Conservation (phyloP, 2,888 invertebrate species). For the Chymomyza fuscimana region DNA sequence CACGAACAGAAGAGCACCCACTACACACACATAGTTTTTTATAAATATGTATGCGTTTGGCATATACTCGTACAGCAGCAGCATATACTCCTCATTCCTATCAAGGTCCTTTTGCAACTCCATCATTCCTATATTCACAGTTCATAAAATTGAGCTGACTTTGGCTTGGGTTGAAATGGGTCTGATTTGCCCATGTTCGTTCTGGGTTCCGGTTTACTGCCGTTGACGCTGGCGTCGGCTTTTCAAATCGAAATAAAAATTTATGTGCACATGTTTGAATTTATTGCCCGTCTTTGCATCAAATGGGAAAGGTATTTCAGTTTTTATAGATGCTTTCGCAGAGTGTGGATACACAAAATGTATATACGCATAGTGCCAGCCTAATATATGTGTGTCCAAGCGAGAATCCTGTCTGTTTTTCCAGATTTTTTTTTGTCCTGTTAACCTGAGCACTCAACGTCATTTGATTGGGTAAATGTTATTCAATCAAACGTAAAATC, state of each 20-base stretch:
- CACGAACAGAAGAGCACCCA: constrained; percentile 25
- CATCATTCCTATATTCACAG: constrained; percentile 62
- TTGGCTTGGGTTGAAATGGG: neutral
- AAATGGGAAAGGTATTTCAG: neutral
- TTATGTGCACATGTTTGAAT: constrained; percentile 74
- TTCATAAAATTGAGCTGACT: constrained; percentile 59
- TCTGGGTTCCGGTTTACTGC: neutral
- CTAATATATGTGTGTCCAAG: neutral
- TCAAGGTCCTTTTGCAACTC: constrained; percentile 42
- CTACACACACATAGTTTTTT: constrained; percentile 5
- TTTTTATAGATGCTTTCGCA: constrained; percentile 9
- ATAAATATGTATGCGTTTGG: constrained; percentile 24
- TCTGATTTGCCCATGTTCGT: neutral
- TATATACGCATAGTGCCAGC: constrained; percentile 8
- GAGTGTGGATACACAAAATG: neutral
- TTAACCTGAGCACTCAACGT: neutral
- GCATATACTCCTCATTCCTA: constrained; percentile 29
- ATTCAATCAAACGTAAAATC: constrained; percentile 73
- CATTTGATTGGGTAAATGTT: constrained; percentile 71
- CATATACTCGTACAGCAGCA: constrained; percentile 20
- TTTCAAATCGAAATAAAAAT: constrained; percentile 72
- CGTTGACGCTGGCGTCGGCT: constrained; percentile 23
- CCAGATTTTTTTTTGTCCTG: neutral
- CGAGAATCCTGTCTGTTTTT: neutral
- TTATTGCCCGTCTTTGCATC: constrained; percentile 52